Base-by-base conservation (phyloP, 1,140 invertebrate species). In the Drosophila equinoxialis region DNA sequence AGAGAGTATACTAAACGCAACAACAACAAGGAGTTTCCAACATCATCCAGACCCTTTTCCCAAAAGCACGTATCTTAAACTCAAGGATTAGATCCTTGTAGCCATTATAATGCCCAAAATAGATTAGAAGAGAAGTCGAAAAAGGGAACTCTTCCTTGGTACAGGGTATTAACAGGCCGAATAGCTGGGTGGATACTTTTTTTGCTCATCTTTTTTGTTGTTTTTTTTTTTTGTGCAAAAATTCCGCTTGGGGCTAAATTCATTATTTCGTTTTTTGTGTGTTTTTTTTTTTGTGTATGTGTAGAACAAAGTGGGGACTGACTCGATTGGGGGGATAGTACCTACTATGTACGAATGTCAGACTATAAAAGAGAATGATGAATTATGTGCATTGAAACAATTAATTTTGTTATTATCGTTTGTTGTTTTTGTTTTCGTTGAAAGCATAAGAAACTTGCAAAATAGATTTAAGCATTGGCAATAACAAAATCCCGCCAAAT, bases 161-260 rank as follows among this genome's bases (percentile, higher is more conserved):
- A 5, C 17, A 51, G 45, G 45, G 45, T 51, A 51, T 51, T 6
- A 20, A 17, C 3, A 23, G 23, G 45, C 8, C 45, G 45, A 11
- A 51, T 51, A 23, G 45, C 17, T 51, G 20, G 3, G 2, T 7
- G 45, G 7, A 51, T 0, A 5, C 11, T 26, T 26, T 41, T 60
- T 60, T 35, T 23, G 58, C 20, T 17, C 37, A 23, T 68, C 55
- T 42, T 37, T 37, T 11, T 35, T 35, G 45, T 26, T 14, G 23
- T n/a, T 58, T 48, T 65, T 59, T 67, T 65, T 55, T 65, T 67
- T 30, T 87, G 80, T 75, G 77, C 77, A 72, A 87, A 51, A 85
- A 84, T 89, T 89, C 84, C 75, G 79, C 84, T 74, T 74, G 83
- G 60, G 79, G 80, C 80, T 68, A 87, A 89, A 87, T 83, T 86